Percentiles rank a stretch among this genome's conserved stretches.
phyloP scores from a whole-genome alignment of 37 sponge, comb jelly and placozoan genomes.

The Corticium candelabrum region DNA sequence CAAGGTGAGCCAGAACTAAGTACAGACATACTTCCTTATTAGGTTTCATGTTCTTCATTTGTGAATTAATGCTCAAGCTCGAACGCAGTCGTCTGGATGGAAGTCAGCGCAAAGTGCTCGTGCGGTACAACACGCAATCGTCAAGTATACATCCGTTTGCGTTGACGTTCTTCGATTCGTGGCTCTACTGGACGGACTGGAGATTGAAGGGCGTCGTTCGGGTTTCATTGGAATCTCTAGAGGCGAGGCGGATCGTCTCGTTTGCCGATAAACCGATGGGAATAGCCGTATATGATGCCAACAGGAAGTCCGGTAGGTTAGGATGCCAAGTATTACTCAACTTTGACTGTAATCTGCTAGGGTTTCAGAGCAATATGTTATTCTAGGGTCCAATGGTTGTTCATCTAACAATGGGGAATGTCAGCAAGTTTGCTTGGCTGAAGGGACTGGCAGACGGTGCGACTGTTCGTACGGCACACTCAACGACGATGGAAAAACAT shows the following conservation, averaged over 20 bases:
- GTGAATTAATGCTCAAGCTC: too few species aligned
- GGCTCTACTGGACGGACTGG: not conserved
- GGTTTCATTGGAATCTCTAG: not conserved
- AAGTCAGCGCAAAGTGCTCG: not conserved
- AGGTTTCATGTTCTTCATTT: too few species aligned
- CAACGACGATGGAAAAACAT: not conserved
- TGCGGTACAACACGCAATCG: not conserved
- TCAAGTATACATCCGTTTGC: not conserved
- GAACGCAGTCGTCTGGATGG: not conserved
- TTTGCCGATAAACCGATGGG: not conserved
- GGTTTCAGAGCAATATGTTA: too few species aligned
- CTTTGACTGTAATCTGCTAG: too few species aligned
- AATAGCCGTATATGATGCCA: not conserved
- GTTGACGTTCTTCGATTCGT: not conserved
- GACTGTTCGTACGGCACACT: not conserved
- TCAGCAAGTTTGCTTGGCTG: not conserved
- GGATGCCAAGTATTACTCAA: too few species aligned
- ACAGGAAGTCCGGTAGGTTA: not conserved
- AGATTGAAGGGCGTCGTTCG: not conserved
- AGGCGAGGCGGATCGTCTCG: not conserved
- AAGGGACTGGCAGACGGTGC: not conserved
- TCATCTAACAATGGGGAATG: not conserved
- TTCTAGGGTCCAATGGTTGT: too few species aligned
- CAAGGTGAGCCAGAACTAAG: too few species aligned
- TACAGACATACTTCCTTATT: too few species aligned